Conservation (phyloP, 2,113 vertebrate genomes). For the Chaetorhynchus papuensis region DNA sequence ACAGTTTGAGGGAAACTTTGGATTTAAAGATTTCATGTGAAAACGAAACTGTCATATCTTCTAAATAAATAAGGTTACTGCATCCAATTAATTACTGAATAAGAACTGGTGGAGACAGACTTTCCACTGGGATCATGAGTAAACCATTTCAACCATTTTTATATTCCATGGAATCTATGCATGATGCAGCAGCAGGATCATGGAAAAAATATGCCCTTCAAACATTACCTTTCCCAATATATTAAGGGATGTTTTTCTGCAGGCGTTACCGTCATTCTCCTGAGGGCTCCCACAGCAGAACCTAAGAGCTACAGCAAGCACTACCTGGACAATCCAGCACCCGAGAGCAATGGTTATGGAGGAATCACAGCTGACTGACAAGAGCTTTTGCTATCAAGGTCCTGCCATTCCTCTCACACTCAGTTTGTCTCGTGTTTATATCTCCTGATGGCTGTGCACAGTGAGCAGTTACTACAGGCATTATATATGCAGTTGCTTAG, state of each 20-base stretch:
- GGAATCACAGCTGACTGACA: background rate
- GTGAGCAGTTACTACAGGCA: background rate
- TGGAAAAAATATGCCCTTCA: background rate
- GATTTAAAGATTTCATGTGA: background rate
- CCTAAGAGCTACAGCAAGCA: background rate
- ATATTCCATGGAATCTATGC: background rate
- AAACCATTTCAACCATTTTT: background rate
- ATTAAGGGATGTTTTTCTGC: background rate
- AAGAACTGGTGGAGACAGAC: background rate
- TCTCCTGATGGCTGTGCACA: background rate
- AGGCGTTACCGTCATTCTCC: background rate
- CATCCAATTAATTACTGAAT: background rate
- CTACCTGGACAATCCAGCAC: background rate
- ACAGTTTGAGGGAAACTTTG: background rate
- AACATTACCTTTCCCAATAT: background rate
- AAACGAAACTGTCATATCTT: background rate
- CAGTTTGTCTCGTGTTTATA: background rate
- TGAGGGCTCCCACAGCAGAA: background rate
- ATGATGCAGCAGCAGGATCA: background rate
- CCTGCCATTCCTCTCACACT: background rate
- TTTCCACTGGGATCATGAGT: background rate
- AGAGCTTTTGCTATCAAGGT: background rate
- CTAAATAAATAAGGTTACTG: background rate
- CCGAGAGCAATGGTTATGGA: fast-evolving
- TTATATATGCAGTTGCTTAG: background rate